phyloP scores from a whole-genome alignment of 2,888 invertebrate genomes.

The Sphinx pinastri region DNA sequence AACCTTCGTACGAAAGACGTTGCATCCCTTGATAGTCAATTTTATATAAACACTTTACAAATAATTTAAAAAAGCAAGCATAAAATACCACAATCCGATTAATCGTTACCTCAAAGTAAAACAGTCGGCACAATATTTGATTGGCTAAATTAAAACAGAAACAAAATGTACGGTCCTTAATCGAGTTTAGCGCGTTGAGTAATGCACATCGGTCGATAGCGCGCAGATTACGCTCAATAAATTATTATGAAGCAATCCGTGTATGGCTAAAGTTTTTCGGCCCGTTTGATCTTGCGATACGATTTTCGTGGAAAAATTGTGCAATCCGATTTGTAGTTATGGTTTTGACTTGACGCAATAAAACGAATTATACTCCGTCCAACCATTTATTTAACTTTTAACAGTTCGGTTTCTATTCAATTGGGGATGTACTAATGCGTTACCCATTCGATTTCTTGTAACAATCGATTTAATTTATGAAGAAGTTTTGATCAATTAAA shows the following conservation, averaged over 20 bases:
- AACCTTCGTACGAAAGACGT: too few species aligned
- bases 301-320: slow-evolving; percentile 32
- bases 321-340: not conserved
- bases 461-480: too few species aligned
- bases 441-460: too few species aligned
- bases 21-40: too few species aligned
- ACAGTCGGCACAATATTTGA: slow-evolving; percentile 14
- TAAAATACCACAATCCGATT: not conserved
- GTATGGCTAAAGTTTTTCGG: slow-evolving; percentile 71
- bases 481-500: too few species aligned
- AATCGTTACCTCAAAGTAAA: slow-evolving; percentile 14
- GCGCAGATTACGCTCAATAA: slow-evolving; percentile 77
- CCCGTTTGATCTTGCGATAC: slow-evolving; percentile 48
- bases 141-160: slow-evolving; percentile 55
- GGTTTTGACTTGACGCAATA: not conserved
- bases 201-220: slow-evolving; percentile 71
- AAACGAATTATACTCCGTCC: too few species aligned
- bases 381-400: too few species aligned
- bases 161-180: slow-evolving; percentile 54
- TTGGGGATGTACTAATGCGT: too few species aligned
- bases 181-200: slow-evolving; percentile 67
- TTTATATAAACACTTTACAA: too few species aligned
- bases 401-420: too few species aligned
- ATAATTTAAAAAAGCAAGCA: too few species aligned
- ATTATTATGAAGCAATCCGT: slow-evolving; percentile 82